Evolutionary conservation across 2,888 invertebrate species (phyloP), one percentile per base, ranked within the genome.

Genomic region (Eledone cirrhosa): DNA sequence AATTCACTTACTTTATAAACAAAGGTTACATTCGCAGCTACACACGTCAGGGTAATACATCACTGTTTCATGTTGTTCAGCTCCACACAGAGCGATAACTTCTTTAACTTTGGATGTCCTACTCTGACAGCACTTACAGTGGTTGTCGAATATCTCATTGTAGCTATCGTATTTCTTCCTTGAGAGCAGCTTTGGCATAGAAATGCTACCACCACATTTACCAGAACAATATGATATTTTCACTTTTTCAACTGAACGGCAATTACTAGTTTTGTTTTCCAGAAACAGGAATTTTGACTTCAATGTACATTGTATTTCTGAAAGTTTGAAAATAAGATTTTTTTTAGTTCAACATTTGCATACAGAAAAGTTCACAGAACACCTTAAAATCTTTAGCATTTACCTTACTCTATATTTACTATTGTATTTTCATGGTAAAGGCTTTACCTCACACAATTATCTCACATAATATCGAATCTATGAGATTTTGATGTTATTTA

Each of bases 221-320:
- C 72, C 72, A 72, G 72, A 33, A 2, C 72, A 72, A 22, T 41
- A 72, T 11, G 19, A 41, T 13, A 72, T 33, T 22, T 33, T 72
- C 72, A 72, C 72, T 72, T 72, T 72, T 72, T 72, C 72, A 33
- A 72, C 27, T 5, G 72, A 72, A n/a, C 72, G 72, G 14, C 72
- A 72, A 41, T 72, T 72, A 16, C 72, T 72, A 3, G 41, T 72
- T 3, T 41, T 72, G 29, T 72, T 72, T 33, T 72, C 72, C 27
- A 72, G 72, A 19, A 31, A 41, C 31, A 72, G 3, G n/a, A 72
- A 72, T 24, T 22, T 72, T 1, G 72, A 72, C 41, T 72, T 72
- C 33, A 72, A 72, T 24, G 31, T 22, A 72, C 72, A 72, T 1
- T 72, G 72, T 11, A 31, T 41, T 41, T 72, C 72, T 72, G 72